A percentile compares a stretch with the other conserved stretches of the same genome.
phyloP scores from a whole-genome alignment of 2,888 invertebrate species.

The Drosophila emarginata region DNA sequence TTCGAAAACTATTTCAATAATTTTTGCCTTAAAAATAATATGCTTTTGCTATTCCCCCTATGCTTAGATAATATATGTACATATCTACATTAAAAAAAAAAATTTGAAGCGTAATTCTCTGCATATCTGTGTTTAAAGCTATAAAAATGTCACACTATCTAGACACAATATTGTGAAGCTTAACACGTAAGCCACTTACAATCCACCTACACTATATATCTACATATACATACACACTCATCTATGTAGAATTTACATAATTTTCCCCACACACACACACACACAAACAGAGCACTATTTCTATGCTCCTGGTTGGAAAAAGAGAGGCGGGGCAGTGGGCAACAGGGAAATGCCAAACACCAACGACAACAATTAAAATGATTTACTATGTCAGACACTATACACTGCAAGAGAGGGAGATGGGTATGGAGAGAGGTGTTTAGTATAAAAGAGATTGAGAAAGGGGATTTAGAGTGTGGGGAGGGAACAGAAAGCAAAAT shows the following conservation, averaged over 20 bases:
- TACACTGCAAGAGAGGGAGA: slow-evolving; percentile 6
- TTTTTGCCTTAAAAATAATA: too few relatives aligned
- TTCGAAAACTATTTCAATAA: too few relatives aligned
- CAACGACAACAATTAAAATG: slow-evolving; percentile 76
- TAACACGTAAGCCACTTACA: slow-evolving; percentile 9
- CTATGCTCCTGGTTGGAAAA: neutral
- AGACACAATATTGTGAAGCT: slow-evolving; percentile 7
- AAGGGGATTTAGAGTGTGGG: slow-evolving; percentile 47
- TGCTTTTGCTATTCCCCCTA: too few relatives aligned
- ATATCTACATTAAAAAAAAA: neutral
- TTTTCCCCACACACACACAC: slow-evolving; percentile 30
- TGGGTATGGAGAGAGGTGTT: neutral
- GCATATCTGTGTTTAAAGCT: slow-evolving; percentile 3
- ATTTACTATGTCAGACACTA: slow-evolving; percentile 61
- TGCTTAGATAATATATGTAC: too few relatives aligned
- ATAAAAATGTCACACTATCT: slow-evolving; percentile 6
- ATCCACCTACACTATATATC: neutral
- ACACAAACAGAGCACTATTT: slow-evolving; percentile 34
- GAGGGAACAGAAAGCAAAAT: slow-evolving; percentile 47
- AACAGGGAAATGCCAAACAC: slow-evolving; percentile 54
- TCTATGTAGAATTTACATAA: slow-evolving; percentile 30
- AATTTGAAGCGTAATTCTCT: neutral
- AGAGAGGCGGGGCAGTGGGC: neutral
- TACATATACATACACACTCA: slow-evolving; percentile 8
- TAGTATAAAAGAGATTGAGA: too few relatives aligned